phyloP scores from a whole-genome alignment of 1,140 invertebrate species.

The Sesamia nonagrioides region DNA sequence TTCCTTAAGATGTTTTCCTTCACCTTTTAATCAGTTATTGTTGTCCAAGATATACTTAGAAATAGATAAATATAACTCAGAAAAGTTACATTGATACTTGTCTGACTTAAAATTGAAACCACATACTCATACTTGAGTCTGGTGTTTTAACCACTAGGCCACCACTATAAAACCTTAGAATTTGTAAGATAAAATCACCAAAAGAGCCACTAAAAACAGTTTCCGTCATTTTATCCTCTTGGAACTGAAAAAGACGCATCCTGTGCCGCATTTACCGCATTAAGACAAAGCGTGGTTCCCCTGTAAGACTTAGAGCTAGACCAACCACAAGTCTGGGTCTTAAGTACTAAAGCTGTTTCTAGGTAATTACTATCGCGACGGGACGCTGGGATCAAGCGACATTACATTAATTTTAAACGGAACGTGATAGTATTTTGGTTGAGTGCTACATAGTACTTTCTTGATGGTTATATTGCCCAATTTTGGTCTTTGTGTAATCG shows the following conservation, averaged over 20 bases:
- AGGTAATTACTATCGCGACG: conserved; percentile 52
- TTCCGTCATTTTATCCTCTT: neutral
- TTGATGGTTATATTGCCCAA: neutral
- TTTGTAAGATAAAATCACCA: neutral
- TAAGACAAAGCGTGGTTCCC: conserved; percentile 30
- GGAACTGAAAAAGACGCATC: conserved; percentile 1
- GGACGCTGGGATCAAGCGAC: conserved; percentile 34
- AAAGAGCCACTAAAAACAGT: neutral
- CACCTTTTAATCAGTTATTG: no score
- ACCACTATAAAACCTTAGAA: neutral
- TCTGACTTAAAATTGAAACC: no score
- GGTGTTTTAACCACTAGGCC: no score
- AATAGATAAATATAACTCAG: no score
- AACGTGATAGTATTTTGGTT: conserved; percentile 29
- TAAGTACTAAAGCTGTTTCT: conserved; percentile 51
- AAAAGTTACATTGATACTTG: no score
- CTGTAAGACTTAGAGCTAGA: conserved; percentile 42
- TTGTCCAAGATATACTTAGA: no score
- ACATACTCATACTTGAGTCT: no score
- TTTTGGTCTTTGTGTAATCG: neutral
- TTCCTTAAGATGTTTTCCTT: no score
- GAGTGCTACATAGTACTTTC: neutral
- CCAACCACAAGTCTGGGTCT: conserved; percentile 42
- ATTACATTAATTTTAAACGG: conserved; percentile 51
- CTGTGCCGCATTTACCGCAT: neutral